Conservation (phyloP, 2,888 invertebrate species). For the Parnassius mnemosyne region DNA sequence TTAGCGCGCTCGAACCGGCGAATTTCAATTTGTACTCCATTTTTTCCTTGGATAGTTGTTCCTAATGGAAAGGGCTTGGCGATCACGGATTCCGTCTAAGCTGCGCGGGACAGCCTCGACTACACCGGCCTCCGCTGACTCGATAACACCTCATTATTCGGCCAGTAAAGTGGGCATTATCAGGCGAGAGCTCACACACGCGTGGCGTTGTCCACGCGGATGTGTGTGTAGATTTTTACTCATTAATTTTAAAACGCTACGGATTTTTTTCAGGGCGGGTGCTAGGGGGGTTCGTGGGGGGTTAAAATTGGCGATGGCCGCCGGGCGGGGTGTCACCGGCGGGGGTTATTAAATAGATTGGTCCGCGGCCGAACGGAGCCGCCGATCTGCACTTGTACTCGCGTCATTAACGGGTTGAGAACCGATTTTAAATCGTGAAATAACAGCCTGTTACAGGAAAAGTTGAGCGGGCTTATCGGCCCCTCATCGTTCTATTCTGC, state of each 20-base stretch:
- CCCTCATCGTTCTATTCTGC: conserved; percentile 63
- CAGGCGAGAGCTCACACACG: conserved; percentile 64
- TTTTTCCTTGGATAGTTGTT: conserved; percentile 72
- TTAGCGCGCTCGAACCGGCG: conserved; percentile 67
- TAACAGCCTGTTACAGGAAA: conserved; percentile 80
- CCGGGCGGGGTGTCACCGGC: conserved; percentile 79
- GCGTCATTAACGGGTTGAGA: conserved; percentile 81
- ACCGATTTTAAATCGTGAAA: conserved; percentile 80
- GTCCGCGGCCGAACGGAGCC: conserved; percentile 81
- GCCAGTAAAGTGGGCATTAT: conserved; percentile 62
- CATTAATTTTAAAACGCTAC: conserved; percentile 82
- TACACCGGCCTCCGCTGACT: conserved; percentile 39
- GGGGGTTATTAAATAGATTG: conserved; percentile 82
- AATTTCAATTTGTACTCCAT: conserved; percentile 75
- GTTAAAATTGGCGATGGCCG: conserved; percentile 79
- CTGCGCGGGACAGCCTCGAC: conserved; percentile 30
- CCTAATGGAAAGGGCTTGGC: conserved; percentile 62
- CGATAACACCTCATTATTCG: conserved; percentile 46
- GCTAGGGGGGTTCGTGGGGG: conserved; percentile 71
- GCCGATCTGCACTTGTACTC: conserved; percentile 80
- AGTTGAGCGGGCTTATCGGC: conserved; percentile 76
- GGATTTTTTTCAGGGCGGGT: conserved; percentile 81
- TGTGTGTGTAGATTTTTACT: conserved; percentile 81
- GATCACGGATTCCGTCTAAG: conserved; percentile 48
- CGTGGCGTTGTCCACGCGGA: conserved; percentile 60